phyloP scores from a whole-genome alignment of 2,888 invertebrate species.

The Andrena minutula region DNA sequence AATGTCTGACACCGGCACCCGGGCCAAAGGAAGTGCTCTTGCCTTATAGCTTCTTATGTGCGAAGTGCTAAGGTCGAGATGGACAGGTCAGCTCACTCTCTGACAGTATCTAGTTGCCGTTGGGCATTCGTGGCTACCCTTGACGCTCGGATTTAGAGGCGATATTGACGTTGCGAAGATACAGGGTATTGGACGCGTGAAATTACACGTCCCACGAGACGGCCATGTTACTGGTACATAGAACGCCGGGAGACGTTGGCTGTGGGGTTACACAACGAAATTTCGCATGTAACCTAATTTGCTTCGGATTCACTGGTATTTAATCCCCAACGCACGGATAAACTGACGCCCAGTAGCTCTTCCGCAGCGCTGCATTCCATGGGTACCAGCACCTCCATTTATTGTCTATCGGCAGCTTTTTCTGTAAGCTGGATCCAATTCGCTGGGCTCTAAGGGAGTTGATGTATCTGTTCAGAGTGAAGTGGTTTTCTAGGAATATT shows the following conservation, averaged over 20 bases:
- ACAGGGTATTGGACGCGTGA: slow-evolving; percentile 59
- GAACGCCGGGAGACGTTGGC: slow-evolving; percentile 10
- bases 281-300: slow-evolving; percentile 30
- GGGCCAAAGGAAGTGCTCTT: not conserved
- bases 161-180: slow-evolving; percentile 50
- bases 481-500: too few relatives aligned
- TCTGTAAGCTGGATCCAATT: too few relatives aligned
- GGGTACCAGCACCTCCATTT: not conserved
- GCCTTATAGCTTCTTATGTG: slow-evolving; percentile 24
- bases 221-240: slow-evolving; percentile 1
- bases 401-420: not conserved
- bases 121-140: slow-evolving; percentile 34
- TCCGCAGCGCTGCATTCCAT: not conserved
- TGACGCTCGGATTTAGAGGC: slow-evolving; percentile 31
- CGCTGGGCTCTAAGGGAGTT: too few relatives aligned
- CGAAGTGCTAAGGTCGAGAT: slow-evolving; percentile 53
- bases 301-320: slow-evolving; percentile 10
- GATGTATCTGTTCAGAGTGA: too few relatives aligned
- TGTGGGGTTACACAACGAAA: slow-evolving; percentile 35
- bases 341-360: not conserved
- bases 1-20: slow-evolving; percentile 54
- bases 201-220: slow-evolving; percentile 67
- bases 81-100: slow-evolving; percentile 29
- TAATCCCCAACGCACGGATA: slow-evolving; percentile 7
- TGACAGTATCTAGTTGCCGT: slow-evolving; percentile 50